Conservation (phyloP, 2,797 vertebrate genomes). For the Todus mexicanus region DNA sequence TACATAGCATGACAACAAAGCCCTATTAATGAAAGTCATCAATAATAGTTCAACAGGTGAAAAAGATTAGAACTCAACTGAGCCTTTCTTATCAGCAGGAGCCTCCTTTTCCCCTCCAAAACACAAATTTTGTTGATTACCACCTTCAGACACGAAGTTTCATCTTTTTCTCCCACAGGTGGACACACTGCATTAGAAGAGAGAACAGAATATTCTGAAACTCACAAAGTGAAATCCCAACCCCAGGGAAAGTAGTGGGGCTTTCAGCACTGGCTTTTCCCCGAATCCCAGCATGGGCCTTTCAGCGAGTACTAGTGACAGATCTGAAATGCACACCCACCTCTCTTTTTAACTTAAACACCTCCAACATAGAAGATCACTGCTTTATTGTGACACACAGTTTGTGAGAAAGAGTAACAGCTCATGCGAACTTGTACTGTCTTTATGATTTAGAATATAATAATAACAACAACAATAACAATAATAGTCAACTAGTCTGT, state of each 20-base stretch:
- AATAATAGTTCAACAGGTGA: constrained; percentile 33
- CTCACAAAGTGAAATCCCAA: not conserved
- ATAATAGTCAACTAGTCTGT: not conserved
- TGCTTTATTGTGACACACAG: not conserved
- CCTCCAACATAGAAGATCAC: not conserved
- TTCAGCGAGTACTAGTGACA: not conserved
- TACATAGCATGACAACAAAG: not conserved
- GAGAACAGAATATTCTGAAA: not conserved
- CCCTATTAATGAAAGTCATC: constrained; percentile 32
- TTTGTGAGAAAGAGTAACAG: not conserved
- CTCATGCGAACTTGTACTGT: not conserved
- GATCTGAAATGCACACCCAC: not conserved
- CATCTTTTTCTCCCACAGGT: not conserved
- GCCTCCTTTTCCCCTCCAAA: not conserved
- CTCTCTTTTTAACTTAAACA: not conserved
- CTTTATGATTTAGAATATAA: not conserved
- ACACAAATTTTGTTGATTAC: not conserved
- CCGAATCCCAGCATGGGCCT: not conserved
- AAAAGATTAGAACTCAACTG: not conserved
- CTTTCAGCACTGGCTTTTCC: not conserved
- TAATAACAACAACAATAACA: not conserved
- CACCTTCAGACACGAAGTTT: not conserved
- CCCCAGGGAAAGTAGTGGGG: not conserved
- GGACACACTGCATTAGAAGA: not conserved
- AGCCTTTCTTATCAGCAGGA: not conserved